These are phyloP conservation scores for Nomada ruficornis DNA, from an alignment of 2,888 invertebrate species.

Conservation along the genomic window DNA sequence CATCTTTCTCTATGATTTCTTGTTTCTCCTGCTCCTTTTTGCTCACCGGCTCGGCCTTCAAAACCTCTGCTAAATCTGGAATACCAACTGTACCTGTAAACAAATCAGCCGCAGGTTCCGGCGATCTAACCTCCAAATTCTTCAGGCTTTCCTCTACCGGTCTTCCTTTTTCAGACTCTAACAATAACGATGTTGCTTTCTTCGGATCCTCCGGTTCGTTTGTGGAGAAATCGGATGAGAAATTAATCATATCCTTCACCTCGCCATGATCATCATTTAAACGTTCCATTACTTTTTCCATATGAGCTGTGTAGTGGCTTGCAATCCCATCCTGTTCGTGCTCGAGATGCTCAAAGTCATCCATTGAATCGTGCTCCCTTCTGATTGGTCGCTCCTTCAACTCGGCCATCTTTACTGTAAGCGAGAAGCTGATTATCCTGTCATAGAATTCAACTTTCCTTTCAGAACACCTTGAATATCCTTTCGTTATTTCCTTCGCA, in stretches of 20 bases:
- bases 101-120: slow-evolving; percentile 18
- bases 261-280: neutral
- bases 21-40: slow-evolving; percentile 26
- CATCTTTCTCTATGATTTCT: neutral
- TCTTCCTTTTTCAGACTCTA: slow-evolving; percentile 40
- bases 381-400: slow-evolving; percentile 74
- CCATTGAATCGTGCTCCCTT: slow-evolving; percentile 89
- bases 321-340: slow-evolving; percentile 81
- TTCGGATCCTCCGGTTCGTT: slow-evolving; percentile 23
- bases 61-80: slow-evolving; percentile 13
- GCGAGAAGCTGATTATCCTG: slow-evolving; percentile 54
- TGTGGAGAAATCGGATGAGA: slow-evolving; percentile 13
- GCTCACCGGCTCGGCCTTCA: neutral
- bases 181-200: slow-evolving; percentile 38
- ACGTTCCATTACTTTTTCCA: slow-evolving; percentile 66
- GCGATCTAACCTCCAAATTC: slow-evolving; percentile 49
- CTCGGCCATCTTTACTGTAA: slow-evolving; percentile 55
- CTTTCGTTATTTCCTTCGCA: neutral
- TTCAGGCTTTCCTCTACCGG: slow-evolving; percentile 4
- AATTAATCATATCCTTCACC: slow-evolving; percentile 45
- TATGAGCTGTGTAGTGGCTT: slow-evolving; percentile 76
- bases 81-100: slow-evolving; percentile 23
- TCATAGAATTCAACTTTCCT: slow-evolving; percentile 53
- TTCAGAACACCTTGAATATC: slow-evolving; percentile 1
- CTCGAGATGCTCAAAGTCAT: slow-evolving; percentile 91